A percentile compares a stretch with the other conserved stretches of the same genome.
phyloP scores from a whole-genome alignment of 2,113 vertebrate genomes.

The Rhinichthys klamathensis region DNA sequence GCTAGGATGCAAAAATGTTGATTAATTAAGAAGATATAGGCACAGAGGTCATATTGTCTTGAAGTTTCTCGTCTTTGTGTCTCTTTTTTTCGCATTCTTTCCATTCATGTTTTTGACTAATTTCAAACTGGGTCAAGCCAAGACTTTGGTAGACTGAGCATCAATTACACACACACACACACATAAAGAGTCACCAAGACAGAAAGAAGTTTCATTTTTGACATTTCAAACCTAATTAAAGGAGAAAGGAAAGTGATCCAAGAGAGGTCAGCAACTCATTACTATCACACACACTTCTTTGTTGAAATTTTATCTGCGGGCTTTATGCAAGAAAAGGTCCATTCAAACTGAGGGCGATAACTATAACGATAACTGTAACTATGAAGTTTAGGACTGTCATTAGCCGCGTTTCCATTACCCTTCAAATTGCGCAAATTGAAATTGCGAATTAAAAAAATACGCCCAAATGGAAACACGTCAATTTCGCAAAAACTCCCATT shows the following conservation, averaged over 20 bases:
- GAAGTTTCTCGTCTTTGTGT: neutral
- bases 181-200: conserved; percentile 35
- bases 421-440: too few relatives aligned
- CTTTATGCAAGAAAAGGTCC: neutral
- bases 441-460: too few relatives aligned
- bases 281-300: conserved; percentile 24
- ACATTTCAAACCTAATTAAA: conserved; percentile 78
- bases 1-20: conserved; percentile 37
- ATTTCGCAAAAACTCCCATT: too few relatives aligned
- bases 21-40: conserved; percentile 12
- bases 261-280: conserved; percentile 50
- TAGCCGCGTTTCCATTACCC: too few relatives aligned
- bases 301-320: neutral
- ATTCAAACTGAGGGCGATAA: neutral
- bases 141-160: conserved; percentile 4
- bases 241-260: conserved; percentile 57
- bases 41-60: conserved; percentile 1
- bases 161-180: neutral
- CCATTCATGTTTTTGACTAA: conserved; percentile 26
- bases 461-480: too few relatives aligned
- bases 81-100: neutral
- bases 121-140: conserved; percentile 28
- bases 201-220: conserved; percentile 59
- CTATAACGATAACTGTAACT: too few relatives aligned
- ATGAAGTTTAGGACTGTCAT: too few relatives aligned